Conservation (phyloP, 2,797 vertebrate species). For the Chrysocyon brachyurus region DNA sequence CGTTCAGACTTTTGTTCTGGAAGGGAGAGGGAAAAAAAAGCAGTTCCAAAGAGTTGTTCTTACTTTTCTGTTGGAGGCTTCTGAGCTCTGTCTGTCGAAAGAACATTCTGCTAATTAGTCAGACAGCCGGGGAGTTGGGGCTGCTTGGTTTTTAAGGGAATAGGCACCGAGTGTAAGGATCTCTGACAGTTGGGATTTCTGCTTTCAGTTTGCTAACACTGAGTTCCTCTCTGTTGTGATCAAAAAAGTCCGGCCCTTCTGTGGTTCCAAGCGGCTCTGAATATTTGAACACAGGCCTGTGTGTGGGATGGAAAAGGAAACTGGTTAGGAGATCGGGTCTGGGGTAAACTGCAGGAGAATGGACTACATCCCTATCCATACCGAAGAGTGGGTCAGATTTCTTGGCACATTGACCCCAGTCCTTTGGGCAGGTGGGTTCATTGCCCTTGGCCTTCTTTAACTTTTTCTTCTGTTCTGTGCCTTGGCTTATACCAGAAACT, state of each 20-base stretch:
- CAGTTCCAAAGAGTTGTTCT: constrained; percentile 60
- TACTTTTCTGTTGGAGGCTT: constrained; percentile 70
- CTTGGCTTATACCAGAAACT: background rate
- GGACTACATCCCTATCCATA: background rate
- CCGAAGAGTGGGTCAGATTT: background rate
- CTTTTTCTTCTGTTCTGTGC: background rate
- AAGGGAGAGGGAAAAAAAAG: constrained; percentile 58
- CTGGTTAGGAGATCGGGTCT: background rate
- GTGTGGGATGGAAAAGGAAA: background rate
- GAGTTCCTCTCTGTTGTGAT: background rate
- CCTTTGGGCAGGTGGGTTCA: background rate
- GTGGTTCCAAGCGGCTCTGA: background rate
- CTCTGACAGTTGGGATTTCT: constrained; percentile 42
- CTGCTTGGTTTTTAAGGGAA: constrained; percentile 64
- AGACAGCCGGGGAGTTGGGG: constrained; percentile 67
- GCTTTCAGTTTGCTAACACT: background rate
- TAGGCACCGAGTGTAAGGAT: background rate
- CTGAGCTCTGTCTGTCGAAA: constrained; percentile 73
- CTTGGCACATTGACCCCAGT: background rate
- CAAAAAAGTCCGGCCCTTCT: background rate
- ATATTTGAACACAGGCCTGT: background rate
- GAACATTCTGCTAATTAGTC: constrained; percentile 80
- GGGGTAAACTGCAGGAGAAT: background rate
- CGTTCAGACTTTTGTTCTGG: constrained; percentile 64
- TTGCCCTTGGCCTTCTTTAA: background rate